A percentile compares a stretch with the other conserved stretches of the same genome.
Conservation (phyloP, 2,888 invertebrate genomes). For the Drosophila nigricruria region DNA sequence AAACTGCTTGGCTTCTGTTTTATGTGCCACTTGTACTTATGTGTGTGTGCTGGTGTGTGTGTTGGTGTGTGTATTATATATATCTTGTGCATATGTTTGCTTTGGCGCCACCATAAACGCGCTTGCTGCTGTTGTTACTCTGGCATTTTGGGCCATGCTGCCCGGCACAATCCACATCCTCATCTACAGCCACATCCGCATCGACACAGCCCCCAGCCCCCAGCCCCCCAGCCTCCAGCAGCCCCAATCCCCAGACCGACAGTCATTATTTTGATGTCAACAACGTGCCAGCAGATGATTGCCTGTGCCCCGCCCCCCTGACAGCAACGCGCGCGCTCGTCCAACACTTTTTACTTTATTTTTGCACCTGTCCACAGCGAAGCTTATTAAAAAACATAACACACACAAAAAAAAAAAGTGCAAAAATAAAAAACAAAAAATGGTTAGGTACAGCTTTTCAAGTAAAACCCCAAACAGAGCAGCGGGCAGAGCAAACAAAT, state of each 20-base stretch:
- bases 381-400: slow-evolving; percentile 69
- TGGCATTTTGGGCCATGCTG: slow-evolving; percentile 41
- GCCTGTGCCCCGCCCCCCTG: slow-evolving; percentile 42
- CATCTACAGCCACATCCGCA: slow-evolving; percentile 12
- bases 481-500: slow-evolving; percentile 74
- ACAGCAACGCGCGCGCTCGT: neutral
- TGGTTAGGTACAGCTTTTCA: slow-evolving; percentile 49
- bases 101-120: slow-evolving; percentile 47
- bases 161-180: slow-evolving; percentile 32
- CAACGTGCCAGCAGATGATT: slow-evolving; percentile 75
- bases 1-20: slow-evolving; percentile 51
- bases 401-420: slow-evolving; percentile 31
- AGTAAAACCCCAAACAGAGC: slow-evolving; percentile 40
- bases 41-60: slow-evolving; percentile 8
- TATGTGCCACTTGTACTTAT: slow-evolving; percentile 48
- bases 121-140: slow-evolving; percentile 41
- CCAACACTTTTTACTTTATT: slow-evolving; percentile 64
- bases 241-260: slow-evolving; percentile 42
- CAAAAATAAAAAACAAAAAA: slow-evolving; percentile 26
- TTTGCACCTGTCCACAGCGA: slow-evolving; percentile 66
- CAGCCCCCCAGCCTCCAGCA: neutral
- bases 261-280: slow-evolving; percentile 77
- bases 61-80: slow-evolving; percentile 25
- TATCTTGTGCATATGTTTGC: slow-evolving; percentile 64
- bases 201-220: neutral